Evolutionary conservation across 2,888 invertebrate genomes (phyloP).

Genomic region (Trileptium ribeirensis): DNA sequence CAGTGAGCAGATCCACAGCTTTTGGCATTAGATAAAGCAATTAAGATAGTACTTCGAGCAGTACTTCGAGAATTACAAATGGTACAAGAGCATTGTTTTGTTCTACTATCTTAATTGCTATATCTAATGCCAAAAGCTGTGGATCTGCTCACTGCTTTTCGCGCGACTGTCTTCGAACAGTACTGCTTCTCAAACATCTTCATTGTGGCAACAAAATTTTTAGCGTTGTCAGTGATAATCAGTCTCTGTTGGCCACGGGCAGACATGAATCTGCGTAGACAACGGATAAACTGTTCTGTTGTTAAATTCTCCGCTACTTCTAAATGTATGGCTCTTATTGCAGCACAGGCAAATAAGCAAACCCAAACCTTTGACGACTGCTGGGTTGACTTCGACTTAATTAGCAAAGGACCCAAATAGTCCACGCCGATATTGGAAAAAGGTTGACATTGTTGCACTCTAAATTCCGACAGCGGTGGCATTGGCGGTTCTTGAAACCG

Average conservation of each 20-base stretch:
- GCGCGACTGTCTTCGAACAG: no score
- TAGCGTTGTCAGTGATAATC: conserved; percentile 52
- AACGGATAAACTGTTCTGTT: conserved; percentile 44
- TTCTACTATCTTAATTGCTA: no score
- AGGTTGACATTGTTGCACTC: neutral
- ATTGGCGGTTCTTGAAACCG: neutral
- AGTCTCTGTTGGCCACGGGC: conserved; percentile 41
- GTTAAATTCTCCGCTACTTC: conserved; percentile 37
- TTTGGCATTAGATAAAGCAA: no score
- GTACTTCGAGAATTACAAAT: no score
- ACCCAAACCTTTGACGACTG: conserved; percentile 9
- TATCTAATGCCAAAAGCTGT: no score
- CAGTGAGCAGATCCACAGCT: no score
- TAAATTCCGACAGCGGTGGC: neutral
- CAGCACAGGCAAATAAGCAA: conserved; percentile 21
- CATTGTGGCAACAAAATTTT: conserved; percentile 44
- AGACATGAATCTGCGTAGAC: conserved; percentile 44
- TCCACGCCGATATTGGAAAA: neutral
- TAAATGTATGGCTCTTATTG: conserved; percentile 18
- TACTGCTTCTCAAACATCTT: conserved; percentile 33
- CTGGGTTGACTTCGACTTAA: neutral
- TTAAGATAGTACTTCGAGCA: no score
- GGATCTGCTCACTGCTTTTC: no score
- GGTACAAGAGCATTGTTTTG: no score
- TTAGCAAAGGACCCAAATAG: conserved; percentile 2